phyloP scores from a whole-genome alignment of 2,888 invertebrate genomes.

The Beris morrisii region DNA sequence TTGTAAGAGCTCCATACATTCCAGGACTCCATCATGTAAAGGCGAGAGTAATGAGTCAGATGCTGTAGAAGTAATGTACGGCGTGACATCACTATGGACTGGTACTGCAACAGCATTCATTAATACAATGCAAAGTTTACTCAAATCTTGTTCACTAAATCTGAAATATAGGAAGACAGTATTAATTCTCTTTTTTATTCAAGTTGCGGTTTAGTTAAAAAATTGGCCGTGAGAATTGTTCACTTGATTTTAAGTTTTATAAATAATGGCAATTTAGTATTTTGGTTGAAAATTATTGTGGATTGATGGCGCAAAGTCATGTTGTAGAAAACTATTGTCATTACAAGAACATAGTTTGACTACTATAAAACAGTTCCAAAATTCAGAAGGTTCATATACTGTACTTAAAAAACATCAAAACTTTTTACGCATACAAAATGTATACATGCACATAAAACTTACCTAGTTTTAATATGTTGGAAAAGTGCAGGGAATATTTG shows the following conservation, averaged over 20 bases:
- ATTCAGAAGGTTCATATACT: background rate
- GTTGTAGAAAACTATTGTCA: too few relatives aligned
- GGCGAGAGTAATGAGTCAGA: constrained; percentile 80
- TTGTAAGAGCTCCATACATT: constrained; percentile 84
- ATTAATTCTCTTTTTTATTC: constrained; percentile 41
- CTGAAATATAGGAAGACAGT: constrained; percentile 53
- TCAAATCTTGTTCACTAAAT: constrained; percentile 66
- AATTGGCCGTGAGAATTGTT: too few relatives aligned
- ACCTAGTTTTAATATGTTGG: constrained; percentile 80
- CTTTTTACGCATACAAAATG: too few relatives aligned
- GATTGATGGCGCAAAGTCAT: too few relatives aligned
- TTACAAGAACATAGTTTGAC: too few relatives aligned
- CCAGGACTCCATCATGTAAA: constrained; percentile 80
- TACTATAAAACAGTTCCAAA: too few relatives aligned
- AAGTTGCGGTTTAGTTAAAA: too few relatives aligned
- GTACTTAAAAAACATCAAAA: background rate
- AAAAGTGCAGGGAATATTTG: constrained; percentile 96
- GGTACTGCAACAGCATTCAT: constrained; percentile 79
- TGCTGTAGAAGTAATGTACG: constrained; percentile 77
- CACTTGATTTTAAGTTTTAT: too few relatives aligned
- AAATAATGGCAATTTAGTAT: too few relatives aligned
- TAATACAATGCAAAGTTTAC: constrained; percentile 75
- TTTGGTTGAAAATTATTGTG: too few relatives aligned
- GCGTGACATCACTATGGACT: constrained; percentile 76
- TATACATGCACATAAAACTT: background rate